These are phyloP conservation scores for Takifugu ocellatus DNA, from an alignment of 2,797 vertebrate species.

Conservation along the genomic window DNA sequence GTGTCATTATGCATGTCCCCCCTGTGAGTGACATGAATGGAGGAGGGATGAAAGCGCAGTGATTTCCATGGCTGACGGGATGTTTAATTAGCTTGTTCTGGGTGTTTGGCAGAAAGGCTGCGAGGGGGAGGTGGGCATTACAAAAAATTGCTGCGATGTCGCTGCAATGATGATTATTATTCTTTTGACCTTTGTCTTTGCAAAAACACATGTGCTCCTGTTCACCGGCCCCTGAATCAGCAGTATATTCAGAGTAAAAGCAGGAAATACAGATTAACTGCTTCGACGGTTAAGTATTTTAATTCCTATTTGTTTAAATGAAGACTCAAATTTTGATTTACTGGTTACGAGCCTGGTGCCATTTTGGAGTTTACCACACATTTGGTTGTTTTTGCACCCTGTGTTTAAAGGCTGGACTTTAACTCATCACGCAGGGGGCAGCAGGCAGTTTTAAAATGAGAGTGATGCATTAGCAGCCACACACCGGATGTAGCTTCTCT, in stretches of 20 bases:
- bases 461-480: too few species aligned
- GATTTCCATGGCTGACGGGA: slow-evolving; percentile 55
- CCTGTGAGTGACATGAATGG: slow-evolving; percentile 46
- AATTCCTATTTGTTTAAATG: too few species aligned
- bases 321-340: too few species aligned
- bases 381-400: too few species aligned
- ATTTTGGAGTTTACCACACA: too few species aligned
- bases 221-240: slow-evolving; percentile 16
- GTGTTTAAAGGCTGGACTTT: too few species aligned
- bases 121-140: slow-evolving; percentile 14
- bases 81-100: slow-evolving; percentile 61
- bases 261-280: too few species aligned
- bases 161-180: slow-evolving; percentile 41
- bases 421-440: too few species aligned
- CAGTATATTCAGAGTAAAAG: slow-evolving; percentile 15
- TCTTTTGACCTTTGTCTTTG: slow-evolving; percentile 50
- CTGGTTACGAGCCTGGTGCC: too few species aligned
- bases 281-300: too few species aligned
- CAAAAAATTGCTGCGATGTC: slow-evolving; percentile 30
- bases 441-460: too few species aligned
- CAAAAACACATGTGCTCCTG: slow-evolving; percentile 14
- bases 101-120: slow-evolving; percentile 36
- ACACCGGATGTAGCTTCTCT: too few species aligned
- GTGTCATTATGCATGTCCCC: slow-evolving; percentile 58
- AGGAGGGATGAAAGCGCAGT: slow-evolving; percentile 41